phyloP scores from a whole-genome alignment of 1,140 invertebrate genomes.

The Danaus plexippus region DNA sequence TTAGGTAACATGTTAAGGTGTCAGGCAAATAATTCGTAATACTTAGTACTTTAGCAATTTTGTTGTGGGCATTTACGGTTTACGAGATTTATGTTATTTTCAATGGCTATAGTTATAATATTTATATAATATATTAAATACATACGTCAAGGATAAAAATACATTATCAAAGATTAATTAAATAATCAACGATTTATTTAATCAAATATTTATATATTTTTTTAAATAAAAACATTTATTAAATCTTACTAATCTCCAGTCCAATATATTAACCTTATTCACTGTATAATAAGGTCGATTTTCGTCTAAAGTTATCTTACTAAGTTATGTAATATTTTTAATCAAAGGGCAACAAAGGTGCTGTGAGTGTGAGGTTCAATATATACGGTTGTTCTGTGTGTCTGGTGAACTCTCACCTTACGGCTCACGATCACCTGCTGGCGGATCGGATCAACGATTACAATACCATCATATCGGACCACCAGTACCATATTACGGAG shows the following conservation, averaged over 20 bases:
- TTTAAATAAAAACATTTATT: too few relatives aligned
- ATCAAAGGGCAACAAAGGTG: constrained; percentile 93
- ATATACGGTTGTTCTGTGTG: constrained; percentile 90
- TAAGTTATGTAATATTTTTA: constrained; percentile 38
- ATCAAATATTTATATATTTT: too few relatives aligned
- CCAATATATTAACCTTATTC: background rate
- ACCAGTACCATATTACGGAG: constrained; percentile 79
- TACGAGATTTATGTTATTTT: too few relatives aligned
- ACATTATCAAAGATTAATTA: too few relatives aligned
- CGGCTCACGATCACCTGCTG: constrained; percentile 87
- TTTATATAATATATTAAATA: too few relatives aligned
- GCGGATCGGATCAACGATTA: constrained; percentile 89
- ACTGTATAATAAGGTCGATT: constrained; percentile 1
- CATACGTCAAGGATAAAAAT: too few relatives aligned
- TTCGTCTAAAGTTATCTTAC: background rate
- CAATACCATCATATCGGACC: constrained; percentile 83
- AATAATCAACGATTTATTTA: too few relatives aligned
- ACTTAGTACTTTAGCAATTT: too few relatives aligned
- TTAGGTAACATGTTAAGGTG: too few relatives aligned
- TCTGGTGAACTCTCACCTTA: constrained; percentile 90
- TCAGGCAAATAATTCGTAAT: too few relatives aligned
- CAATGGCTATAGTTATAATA: too few relatives aligned
- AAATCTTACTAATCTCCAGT: background rate
- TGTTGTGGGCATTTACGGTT: too few relatives aligned
- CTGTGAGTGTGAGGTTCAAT: constrained; percentile 87